Evolutionary conservation across 2,113 vertebrate genomes (phyloP).

Genomic region (Bubo bubo): DNA sequence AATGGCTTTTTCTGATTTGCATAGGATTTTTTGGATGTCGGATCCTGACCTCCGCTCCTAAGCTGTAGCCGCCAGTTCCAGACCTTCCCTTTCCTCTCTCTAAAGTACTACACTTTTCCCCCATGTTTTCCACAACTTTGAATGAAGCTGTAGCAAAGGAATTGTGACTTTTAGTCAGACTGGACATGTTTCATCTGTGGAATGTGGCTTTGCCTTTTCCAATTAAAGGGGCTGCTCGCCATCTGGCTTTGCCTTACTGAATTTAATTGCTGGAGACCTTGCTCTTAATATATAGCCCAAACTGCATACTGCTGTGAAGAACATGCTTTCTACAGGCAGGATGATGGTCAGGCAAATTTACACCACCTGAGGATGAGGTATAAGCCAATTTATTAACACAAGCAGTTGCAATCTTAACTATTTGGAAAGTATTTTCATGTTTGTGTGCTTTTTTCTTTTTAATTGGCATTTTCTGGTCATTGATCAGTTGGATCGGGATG

Average conservation of each 20-base stretch:
- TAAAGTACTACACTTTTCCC: background rate
- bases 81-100: background rate
- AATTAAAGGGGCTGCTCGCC: background rate
- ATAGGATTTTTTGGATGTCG: background rate
- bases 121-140: background rate
- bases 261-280: background rate
- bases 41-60: background rate
- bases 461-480: background rate
- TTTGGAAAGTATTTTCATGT: background rate
- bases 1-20: conserved; percentile 6
- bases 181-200: background rate
- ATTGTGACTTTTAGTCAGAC: background rate
- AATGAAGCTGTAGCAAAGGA: background rate
- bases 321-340: background rate
- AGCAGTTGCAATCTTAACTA: background rate
- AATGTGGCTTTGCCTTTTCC: background rate
- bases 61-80: background rate
- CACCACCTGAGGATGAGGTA: background rate
- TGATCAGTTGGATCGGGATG: background rate
- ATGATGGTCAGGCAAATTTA: background rate
- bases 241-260: background rate
- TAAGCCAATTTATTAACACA: background rate
- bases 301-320: background rate
- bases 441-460: background rate
- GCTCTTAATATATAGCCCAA: background rate